These are phyloP conservation scores for Capromys pilorides DNA, from an alignment of 2,797 vertebrate genomes.

Conservation along the genomic window DNA sequence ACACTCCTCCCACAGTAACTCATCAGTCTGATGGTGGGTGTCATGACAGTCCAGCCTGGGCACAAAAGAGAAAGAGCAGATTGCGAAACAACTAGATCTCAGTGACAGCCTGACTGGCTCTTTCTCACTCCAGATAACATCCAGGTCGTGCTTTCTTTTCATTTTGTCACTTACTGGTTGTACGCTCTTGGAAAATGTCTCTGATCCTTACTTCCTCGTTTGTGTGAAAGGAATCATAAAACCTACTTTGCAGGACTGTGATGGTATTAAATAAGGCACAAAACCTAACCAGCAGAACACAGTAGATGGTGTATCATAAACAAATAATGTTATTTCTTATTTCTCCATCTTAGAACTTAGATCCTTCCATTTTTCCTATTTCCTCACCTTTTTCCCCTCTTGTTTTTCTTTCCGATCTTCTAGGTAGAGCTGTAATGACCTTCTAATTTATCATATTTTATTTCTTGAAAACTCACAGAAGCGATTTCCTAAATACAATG, in stretches of 20 bases:
- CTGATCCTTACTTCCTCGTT: neutral
- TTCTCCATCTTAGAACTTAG: neutral
- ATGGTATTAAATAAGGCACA: neutral
- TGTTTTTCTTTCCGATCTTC: neutral
- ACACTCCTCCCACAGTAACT: accelerated
- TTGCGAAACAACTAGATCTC: neutral
- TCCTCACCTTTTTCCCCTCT: neutral
- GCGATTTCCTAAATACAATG: neutral
- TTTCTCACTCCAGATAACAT: neutral
- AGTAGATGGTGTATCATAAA: neutral
- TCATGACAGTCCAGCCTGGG: neutral
- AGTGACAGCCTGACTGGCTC: neutral
- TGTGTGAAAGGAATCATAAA: conserved; percentile 9
- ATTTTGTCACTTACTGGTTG: neutral
- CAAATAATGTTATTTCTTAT: neutral
- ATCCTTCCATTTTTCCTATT: neutral
- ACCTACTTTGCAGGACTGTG: neutral
- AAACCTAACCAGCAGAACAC: neutral
- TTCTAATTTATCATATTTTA: conserved; percentile 41
- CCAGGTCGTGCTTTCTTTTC: neutral
- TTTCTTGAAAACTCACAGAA: conserved; percentile 39
- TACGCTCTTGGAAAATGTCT: neutral
- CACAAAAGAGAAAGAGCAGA: neutral
- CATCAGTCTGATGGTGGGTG: neutral
- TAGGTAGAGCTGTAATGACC: neutral